Evolutionary conservation across 2,888 invertebrate genomes (phyloP).

Genomic region (Eilema sororculum): DNA sequence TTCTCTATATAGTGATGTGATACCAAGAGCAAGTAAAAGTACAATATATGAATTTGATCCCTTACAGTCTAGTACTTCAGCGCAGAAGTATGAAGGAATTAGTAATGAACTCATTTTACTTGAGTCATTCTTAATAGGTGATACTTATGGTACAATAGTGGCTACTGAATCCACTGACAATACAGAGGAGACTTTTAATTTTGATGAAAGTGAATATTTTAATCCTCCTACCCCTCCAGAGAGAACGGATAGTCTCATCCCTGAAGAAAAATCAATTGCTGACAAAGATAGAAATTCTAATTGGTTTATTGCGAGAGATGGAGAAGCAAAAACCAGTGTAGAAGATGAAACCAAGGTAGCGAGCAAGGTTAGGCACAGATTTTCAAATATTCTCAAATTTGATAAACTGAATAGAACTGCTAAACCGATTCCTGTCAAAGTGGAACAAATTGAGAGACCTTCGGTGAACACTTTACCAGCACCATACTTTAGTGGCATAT

Average conservation of each 20-base stretch:
- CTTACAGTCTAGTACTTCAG: constrained; percentile 63
- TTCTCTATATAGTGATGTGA: not conserved
- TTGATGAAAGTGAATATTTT: constrained; percentile 76
- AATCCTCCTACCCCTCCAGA: constrained; percentile 89
- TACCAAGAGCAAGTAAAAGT: constrained; percentile 80
- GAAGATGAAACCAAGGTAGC: constrained; percentile 63
- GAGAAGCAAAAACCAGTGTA: constrained; percentile 46
- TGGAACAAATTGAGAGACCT: constrained; percentile 82
- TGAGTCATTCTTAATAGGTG: constrained; percentile 90
- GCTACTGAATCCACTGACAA: constrained; percentile 78
- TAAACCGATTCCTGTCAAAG: constrained; percentile 61
- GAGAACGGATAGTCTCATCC: constrained; percentile 88
- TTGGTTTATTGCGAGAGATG: constrained; percentile 71
- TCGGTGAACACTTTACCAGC: constrained; percentile 77
- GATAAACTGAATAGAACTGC: constrained; percentile 75
- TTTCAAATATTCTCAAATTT: constrained; percentile 81
- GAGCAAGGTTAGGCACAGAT: constrained; percentile 73
- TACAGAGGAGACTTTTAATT: constrained; percentile 71
- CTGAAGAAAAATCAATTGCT: constrained; percentile 60
- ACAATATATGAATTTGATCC: constrained; percentile 93
- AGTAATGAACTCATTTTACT: constrained; percentile 89
- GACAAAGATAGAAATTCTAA: constrained; percentile 77
- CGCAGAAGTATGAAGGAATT: constrained; percentile 73
- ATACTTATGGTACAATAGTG: constrained; percentile 89
- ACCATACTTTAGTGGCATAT: constrained; percentile 87